Percentiles rank a stretch among this genome's conserved stretches.
phyloP scores from a whole-genome alignment of 2,888 invertebrate genomes.

The Cancer borealis region DNA sequence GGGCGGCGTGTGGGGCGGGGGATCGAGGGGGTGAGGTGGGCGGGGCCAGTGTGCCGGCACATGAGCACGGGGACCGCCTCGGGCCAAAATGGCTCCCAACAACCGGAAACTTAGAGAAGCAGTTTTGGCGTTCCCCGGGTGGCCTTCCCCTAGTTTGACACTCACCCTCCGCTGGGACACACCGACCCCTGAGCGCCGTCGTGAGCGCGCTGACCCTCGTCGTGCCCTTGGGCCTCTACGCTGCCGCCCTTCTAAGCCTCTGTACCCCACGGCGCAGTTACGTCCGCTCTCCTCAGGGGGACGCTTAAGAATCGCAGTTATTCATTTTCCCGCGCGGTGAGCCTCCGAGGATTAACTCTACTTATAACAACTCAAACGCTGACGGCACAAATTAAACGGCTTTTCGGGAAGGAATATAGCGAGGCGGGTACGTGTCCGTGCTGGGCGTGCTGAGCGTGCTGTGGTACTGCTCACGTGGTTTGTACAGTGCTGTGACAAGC shows the following conservation, averaged over 20 bases:
- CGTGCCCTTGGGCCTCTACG: constrained; percentile 44
- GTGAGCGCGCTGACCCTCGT: constrained; percentile 36
- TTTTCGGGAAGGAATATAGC: neutral
- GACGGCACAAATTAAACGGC: constrained; percentile 5
- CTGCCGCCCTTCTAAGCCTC: constrained; percentile 20
- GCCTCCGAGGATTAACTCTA: constrained; percentile 26
- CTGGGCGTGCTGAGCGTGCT: constrained; percentile 10
- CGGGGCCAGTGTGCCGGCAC: constrained; percentile 68
- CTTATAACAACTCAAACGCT: neutral
- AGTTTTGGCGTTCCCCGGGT: constrained; percentile 75
- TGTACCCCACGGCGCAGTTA: constrained; percentile 32
- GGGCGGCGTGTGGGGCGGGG: constrained; percentile 45
- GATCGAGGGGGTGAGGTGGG: constrained; percentile 56
- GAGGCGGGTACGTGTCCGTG: neutral
- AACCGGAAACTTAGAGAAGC: constrained; percentile 75
- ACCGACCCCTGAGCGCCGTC: constrained; percentile 60
- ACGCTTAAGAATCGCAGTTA: constrained; percentile 1
- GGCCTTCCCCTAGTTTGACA: constrained; percentile 75
- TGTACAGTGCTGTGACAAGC: constrained; percentile 28
- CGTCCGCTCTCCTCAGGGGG: neutral
- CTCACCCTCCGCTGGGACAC: constrained; percentile 73
- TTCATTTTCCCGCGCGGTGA: neutral
- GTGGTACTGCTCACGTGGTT: constrained; percentile 17
- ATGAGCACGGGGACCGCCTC: constrained; percentile 74
- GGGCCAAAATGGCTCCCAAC: constrained; percentile 73